Evolutionary conservation across 2,113 vertebrate genomes (phyloP), one percentile per base, ranked within the genome.

Genomic region (Ageneiosus marmoratus): DNA sequence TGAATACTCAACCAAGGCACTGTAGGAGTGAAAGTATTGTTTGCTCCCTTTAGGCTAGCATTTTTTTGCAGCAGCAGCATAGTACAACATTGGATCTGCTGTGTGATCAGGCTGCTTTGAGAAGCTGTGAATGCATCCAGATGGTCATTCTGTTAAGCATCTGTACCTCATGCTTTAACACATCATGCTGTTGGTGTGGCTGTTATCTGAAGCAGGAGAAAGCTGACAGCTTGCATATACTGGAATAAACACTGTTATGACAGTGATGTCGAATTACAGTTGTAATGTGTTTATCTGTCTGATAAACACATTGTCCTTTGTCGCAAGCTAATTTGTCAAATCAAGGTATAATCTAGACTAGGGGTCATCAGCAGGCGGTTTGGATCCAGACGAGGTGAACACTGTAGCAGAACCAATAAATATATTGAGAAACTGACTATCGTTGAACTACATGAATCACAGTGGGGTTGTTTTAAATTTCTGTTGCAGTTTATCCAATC

Each of bases 41-140:
- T 65, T 65, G 18, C 16, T 20, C 1, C 32, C 3, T 65, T 34
- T 34, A 16, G 15, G 2, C 32, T 24, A 24, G 37, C 29, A 20
- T 29, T 34, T 29, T 63, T 62, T 62, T 29, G 24, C 11, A 63
- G 27, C 60, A 32, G 3, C 15, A 34, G 9, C 3, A 7, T 67
- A 67, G 18, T 37, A 16, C 37, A 22, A 18, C 8, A 37, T 37
- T 37, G 63, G 7, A 67, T 20, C 32, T 37, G 18, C 32, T 67
- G 15, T 37, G 32, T 67, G 63, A 63, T 63, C 32, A 67, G 63
- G 63, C 63, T 67, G 63, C 62, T 62, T 29, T 65, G 62, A 34
- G 29, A 65, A 65, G 62, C 29, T 18, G 13, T 34, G 62, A 34
- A 65, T 65, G 63, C 65, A 69, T 69, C 10, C 34, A 69, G 65